Evolutionary conservation across 2,113 vertebrate species (phyloP), one percentile per base, ranked within the genome.

Genomic region (Cephalopterus ornatus): DNA sequence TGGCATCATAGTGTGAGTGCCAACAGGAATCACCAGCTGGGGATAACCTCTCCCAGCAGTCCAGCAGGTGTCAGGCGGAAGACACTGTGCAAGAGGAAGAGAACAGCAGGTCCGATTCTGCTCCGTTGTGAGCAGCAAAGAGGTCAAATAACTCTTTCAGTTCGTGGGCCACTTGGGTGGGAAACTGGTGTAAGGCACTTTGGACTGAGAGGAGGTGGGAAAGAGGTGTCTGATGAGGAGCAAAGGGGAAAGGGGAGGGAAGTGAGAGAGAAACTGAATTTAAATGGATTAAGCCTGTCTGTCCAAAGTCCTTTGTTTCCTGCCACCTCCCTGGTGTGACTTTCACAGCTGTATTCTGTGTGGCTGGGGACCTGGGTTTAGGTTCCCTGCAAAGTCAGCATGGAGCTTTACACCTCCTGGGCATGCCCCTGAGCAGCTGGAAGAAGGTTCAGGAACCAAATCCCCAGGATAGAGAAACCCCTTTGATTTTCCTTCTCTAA

Each of bases 271-370:
- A 90, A 94, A 94, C 42, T 67, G 78, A 93, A 80, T 94, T 83
- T 92, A 91, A 96, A 95, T 85, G 70, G 84, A 78, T 97, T 91
- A 91, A 67, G 86, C 73, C 80, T 82, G 37, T 90, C 89, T 93
- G 47, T 85, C 62, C 55, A 14, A 92, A 93, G 85, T 47, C 63
- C 59, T 93, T 95, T 93, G 95, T 94, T 96, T 96, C 52, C 88
- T 93, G 93, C 39, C 85, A 55, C 94, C 50, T 92, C 88, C 92
- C 93, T 80, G 88, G 88, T 95, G 96, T 86, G 94, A 95, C 75
- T 92, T 92, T 96, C 92, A 89, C 95, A 92, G 74, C 50, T 80
- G 59, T 47, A 7, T 79, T 92, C 87, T 62, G 10, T 92, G 81
- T 61, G 80, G 26, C 58, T 95, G 87, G 14, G 44, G 77, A 84